These are phyloP conservation scores for Lathamus discolor DNA, from an alignment of 2,113 vertebrate genomes.

Conservation along the genomic window DNA sequence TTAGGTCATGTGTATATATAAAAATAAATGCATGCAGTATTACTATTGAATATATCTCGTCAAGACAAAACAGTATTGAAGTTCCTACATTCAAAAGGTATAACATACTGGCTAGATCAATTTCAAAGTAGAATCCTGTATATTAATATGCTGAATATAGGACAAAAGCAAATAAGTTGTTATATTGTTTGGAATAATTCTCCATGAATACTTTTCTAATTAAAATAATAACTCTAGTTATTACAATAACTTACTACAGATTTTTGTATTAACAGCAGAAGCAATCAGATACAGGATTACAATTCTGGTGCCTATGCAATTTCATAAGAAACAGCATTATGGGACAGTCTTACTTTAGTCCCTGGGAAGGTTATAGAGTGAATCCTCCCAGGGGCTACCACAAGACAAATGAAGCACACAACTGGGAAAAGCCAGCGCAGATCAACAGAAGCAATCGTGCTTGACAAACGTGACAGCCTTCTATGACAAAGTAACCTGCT, in stretches of 20 bases:
- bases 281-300: not conserved
- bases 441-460: not conserved
- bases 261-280: not conserved
- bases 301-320: not conserved
- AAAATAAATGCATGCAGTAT: not conserved
- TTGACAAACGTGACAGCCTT: not conserved
- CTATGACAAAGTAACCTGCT: not conserved
- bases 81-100: not conserved
- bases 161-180: not conserved
- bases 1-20: not conserved
- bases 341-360: not conserved
- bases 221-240: not conserved
- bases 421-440: not conserved
- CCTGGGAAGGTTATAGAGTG: not conserved
- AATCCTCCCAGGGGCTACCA: not conserved
- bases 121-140: not conserved
- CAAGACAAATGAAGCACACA: not conserved
- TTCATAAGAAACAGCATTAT: not conserved
- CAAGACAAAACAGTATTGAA: not conserved
- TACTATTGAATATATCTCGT: not conserved
- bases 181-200: not conserved
- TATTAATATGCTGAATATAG: constrained; percentile 1
- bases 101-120: not conserved
- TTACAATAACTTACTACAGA: not conserved
- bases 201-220: not conserved